phyloP scores from a whole-genome alignment of 2,113 vertebrate species.

The Callorhinus ursinus region DNA sequence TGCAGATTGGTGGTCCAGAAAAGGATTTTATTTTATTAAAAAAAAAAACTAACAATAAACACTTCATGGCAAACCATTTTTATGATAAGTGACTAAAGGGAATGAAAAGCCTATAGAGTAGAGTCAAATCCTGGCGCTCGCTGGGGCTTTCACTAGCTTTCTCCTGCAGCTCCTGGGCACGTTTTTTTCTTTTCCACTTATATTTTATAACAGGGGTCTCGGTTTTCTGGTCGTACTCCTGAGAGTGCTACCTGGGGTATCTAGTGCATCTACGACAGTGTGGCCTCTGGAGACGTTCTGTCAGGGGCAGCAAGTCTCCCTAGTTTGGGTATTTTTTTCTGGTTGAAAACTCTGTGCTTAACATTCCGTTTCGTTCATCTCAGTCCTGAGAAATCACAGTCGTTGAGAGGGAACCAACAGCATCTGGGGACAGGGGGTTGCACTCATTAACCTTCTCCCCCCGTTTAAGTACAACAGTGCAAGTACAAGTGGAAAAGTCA shows the following conservation, averaged over 20 bases:
- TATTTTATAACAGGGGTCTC: neutral
- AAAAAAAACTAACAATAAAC: neutral
- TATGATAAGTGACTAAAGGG: neutral
- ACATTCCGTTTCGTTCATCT: slow-evolving; percentile 1
- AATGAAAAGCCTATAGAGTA: neutral
- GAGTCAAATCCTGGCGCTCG: neutral
- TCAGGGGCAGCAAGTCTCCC: neutral
- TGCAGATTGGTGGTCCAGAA: neutral
- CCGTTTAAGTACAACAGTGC: neutral
- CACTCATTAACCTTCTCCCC: neutral
- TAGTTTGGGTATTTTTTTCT: neutral
- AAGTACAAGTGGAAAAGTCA: neutral
- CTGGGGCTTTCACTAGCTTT: neutral
- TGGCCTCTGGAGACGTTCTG: neutral
- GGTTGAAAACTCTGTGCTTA: slow-evolving; percentile 15
- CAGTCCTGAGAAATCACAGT: neutral
- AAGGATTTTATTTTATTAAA: neutral
- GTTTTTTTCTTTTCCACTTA: slow-evolving; percentile 26
- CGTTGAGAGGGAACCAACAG: neutral
- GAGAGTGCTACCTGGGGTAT: neutral
- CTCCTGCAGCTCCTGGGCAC: neutral
- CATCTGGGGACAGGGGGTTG: neutral
- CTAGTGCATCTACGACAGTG: neutral
- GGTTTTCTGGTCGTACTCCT: neutral
- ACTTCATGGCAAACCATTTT: slow-evolving; percentile 7